Base-by-base conservation (phyloP, 2,113 vertebrate species). In the Pogonocichla stellata region DNA sequence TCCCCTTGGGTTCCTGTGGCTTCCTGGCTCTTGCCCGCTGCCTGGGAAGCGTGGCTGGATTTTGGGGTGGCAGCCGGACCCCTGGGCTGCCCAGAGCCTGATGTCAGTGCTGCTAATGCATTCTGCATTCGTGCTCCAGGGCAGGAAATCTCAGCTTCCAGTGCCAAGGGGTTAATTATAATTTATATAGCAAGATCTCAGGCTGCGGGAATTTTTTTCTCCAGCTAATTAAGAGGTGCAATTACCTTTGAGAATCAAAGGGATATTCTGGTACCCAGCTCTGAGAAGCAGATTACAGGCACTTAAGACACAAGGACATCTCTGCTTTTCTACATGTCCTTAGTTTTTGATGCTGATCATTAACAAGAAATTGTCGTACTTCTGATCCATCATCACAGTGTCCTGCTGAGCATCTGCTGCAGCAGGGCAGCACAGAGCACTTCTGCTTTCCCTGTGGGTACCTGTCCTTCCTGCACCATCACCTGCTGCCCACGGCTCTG, bases 91-190 rank as follows among this genome's bases (percentile, higher is more conserved):
- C 15, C 42, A 5, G 90, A 82, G 74, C 57, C 91, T 82, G 73
- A 87, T 42, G 9, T 57, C 97, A 95, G 95, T 73, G 86, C 93
- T 91, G 90, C 92, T 97, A 97, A 97, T 91, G 92, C 47, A 5
- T 81, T 95, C 53, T 83, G 92, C 97, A 91, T 96, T 93, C 95
- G 65, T 93, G 95, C 95, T 94, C 6, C 4, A 47, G 95, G 95
- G 88, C 96, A 96, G 95, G 96, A 97, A 97, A 97, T 93, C 84
- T 87, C 95, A 92, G 85, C 86, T 96, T 96, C 94, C 97, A 95
- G 79, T 93, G 94, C 94, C 93, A 94, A 95, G 94, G 85, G 94
- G 92, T 96, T 96, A 96, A 95, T 97, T 96, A 94, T 91, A 88
- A 97, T 96, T 96, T 96, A 96, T 96, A 95, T 47, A 88, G 94